A percentile compares a stretch with the other conserved stretches of the same genome.
phyloP scores from a whole-genome alignment of 2,797 vertebrate genomes.

The Emydoidea blandingii region DNA sequence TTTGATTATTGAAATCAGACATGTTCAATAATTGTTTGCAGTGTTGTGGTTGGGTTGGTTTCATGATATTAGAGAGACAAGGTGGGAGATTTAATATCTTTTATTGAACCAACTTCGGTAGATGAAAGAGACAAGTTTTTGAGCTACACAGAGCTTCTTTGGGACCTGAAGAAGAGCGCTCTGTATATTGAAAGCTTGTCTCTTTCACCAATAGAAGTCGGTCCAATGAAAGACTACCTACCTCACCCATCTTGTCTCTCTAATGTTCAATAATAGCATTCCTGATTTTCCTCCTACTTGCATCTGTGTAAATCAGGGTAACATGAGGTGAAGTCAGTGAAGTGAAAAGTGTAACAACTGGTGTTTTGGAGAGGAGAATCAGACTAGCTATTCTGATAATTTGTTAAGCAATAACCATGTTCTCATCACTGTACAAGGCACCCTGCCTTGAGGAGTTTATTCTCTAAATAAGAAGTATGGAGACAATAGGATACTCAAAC shows the following conservation, averaged over 20 bases:
- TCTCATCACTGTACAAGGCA: neutral
- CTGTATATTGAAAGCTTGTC: neutral
- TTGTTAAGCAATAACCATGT: neutral
- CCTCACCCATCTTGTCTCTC: neutral
- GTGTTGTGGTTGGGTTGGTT: neutral
- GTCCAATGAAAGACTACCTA: neutral
- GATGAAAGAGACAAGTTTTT: neutral
- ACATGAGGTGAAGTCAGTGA: neutral
- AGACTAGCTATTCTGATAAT: neutral
- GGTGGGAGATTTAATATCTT: neutral
- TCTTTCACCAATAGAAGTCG: neutral
- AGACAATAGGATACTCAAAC: neutral
- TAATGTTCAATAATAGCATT: neutral
- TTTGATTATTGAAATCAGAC: neutral
- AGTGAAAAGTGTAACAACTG: accelerated
- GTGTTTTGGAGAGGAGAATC: neutral
- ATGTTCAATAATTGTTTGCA: neutral
- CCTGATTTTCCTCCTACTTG: neutral
- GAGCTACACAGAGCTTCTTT: neutral
- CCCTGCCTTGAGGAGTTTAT: neutral
- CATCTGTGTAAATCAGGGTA: neutral
- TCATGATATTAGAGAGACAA: neutral
- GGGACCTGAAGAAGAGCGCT: neutral
- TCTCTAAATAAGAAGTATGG: neutral
- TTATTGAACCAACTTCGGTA: neutral